Conservation (phyloP, 2,113 vertebrate species). For the Notechis scutatus region DNA sequence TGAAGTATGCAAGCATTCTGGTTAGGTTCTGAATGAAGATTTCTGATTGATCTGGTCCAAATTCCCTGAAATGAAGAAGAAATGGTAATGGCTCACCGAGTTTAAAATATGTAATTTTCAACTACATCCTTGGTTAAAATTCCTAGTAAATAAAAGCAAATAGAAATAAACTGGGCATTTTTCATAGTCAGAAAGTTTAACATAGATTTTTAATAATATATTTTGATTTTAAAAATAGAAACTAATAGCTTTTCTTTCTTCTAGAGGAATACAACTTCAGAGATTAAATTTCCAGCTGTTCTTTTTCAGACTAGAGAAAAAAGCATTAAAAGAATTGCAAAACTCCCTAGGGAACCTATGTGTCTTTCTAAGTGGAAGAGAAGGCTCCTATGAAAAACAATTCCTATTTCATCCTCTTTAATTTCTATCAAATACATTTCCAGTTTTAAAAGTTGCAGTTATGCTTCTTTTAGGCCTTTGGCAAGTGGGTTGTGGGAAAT, state of each 20-base stretch:
- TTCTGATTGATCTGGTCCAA: background rate
- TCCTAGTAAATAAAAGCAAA: background rate
- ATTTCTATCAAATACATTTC: background rate
- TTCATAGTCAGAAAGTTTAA: background rate
- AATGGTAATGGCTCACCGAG: background rate
- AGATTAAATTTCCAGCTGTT: background rate
- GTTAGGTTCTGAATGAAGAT: background rate
- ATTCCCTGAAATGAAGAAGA: background rate
- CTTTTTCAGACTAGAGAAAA: background rate
- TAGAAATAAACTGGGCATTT: background rate
- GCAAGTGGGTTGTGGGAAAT: background rate
- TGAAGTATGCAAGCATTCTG: background rate
- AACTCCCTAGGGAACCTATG: background rate
- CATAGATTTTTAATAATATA: background rate
- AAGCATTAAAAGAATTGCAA: background rate
- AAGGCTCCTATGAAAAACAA: background rate
- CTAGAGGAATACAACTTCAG: background rate
- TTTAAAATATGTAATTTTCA: background rate
- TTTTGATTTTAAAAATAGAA: background rate
- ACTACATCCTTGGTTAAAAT: background rate
- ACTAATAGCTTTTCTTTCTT: background rate
- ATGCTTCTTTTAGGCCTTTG: background rate
- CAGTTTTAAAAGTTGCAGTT: background rate
- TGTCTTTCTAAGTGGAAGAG: background rate
- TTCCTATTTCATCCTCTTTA: background rate